These are phyloP conservation scores for Enteromius anoplus DNA, from an alignment of 2,797 vertebrate genomes.

Conservation along the genomic window DNA sequence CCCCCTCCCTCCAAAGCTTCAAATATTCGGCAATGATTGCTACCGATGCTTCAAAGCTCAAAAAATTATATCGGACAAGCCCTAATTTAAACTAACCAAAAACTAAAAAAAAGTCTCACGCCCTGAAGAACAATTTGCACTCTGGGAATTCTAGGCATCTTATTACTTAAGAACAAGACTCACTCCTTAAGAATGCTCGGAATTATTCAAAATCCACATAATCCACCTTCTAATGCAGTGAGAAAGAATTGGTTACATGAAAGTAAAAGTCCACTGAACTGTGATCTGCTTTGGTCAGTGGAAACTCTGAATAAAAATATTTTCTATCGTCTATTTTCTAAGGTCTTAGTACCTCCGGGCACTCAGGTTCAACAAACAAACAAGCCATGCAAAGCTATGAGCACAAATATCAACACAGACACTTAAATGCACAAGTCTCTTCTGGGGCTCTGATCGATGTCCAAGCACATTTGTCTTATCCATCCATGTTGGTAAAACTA, in stretches of 20 bases:
- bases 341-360: background rate
- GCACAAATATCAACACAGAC: background rate
- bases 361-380: conserved; percentile 17
- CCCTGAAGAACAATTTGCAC: conserved; percentile 18
- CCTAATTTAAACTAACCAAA: no score
- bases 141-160: conserved; percentile 13
- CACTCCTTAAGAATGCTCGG: background rate
- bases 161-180: conserved; percentile 7
- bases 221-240: background rate
- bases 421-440: background rate
- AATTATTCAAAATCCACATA: background rate
- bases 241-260: background rate
- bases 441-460: background rate
- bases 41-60: no score
- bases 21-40: no score
- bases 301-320: conserved; percentile 8
- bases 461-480: conserved; percentile 1
- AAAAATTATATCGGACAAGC: no score
- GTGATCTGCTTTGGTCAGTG: background rate
- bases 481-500: background rate
- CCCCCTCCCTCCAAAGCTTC: no score
- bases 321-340: background rate
- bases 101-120: background rate
- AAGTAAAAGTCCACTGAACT: background rate
- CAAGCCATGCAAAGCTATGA: conserved; percentile 18